A percentile compares a stretch with the other conserved stretches of the same genome.
Evolutionary conservation across 2,113 vertebrate genomes (phyloP).

Genomic region (Bagarius yarrelli): DNA sequence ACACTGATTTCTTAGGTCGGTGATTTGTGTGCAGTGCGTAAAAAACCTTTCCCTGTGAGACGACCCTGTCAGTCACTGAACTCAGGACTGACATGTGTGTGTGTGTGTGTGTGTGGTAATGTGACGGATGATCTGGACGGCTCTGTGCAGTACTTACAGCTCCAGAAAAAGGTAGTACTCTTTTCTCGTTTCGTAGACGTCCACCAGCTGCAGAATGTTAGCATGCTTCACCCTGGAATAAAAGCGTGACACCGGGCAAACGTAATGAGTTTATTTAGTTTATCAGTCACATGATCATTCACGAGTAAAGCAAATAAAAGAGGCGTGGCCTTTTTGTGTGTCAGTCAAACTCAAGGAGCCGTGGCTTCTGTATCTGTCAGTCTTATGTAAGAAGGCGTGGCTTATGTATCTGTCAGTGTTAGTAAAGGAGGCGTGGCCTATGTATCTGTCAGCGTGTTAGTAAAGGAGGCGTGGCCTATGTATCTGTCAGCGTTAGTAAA

Average conservation of each 20-base stretch:
- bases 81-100: neutral
- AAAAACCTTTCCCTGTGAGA: neutral
- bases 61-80: neutral
- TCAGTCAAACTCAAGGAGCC: neutral
- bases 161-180: constrained; percentile 98
- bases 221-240: constrained; percentile 90
- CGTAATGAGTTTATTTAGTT: neutral
- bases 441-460: neutral
- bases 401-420: neutral
- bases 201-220: constrained; percentile 94
- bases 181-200: constrained; percentile 95
- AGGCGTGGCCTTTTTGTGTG: neutral
- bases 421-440: neutral
- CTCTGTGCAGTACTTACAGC: constrained; percentile 83
- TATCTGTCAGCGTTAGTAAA: neutral
- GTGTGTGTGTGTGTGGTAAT: too few species aligned
- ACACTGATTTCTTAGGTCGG: neutral
- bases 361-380: too few species aligned
- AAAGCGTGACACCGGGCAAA: constrained; percentile 8
- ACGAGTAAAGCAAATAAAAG: neutral
- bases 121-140: neutral
- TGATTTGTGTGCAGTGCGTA: neutral
- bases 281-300: neutral
- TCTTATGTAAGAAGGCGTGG: neutral
- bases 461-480: neutral